Evolutionary conservation across 2,113 vertebrate species (phyloP), one percentile per base, ranked within the genome.

Genomic region (Indicator indicator): DNA sequence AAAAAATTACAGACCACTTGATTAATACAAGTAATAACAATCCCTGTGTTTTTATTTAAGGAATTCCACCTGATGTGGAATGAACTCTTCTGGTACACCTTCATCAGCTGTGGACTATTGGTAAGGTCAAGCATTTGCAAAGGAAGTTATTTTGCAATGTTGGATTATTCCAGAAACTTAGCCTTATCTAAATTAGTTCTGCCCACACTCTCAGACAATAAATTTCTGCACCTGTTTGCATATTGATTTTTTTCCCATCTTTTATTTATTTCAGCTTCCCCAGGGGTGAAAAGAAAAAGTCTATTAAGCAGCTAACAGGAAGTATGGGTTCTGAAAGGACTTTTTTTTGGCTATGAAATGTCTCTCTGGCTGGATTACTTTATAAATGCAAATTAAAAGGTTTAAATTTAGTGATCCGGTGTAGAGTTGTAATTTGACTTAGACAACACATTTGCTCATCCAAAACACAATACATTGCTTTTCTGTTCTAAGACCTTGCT

Each of bases 121-220:
- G 16, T 73, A 82, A 95, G 52, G 89, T 88, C 73, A 73, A 82
- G 14, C 46, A 59, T 60, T 88, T 80, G 46, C 60, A 58, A 83
- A 73, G 26, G 28, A 84, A 15, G 60, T 65, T 82, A 73, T 83
- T 95, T n/a, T 54, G 83, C 85, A 93, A 74, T 26, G 30, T 32
- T 2, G 8, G 55, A 95, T 93, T 95, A 93, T 56, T 89, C 60
- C 38, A 80, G 71, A 88, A 93, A 56, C 50, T 65, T 52, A 30
- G 38, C 55, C 73, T 95, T 95, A 93, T 92, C 93, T 96, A 94
- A 95, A 91, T 94, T 89, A 93, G 84, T 91, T 96, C 88, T 96
- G 65, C 67, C 38, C n/a, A 75, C 36, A 62, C 16, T 76, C 52
- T 74, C 48, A 83, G 76, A 38, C 88, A 96, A 93, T 93, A 94